Percentiles rank a stretch among this genome's conserved stretches.
These are phyloP conservation scores for Cynopterus sphinx DNA, from an alignment of 2,797 vertebrate species.

Conservation along the genomic window DNA sequence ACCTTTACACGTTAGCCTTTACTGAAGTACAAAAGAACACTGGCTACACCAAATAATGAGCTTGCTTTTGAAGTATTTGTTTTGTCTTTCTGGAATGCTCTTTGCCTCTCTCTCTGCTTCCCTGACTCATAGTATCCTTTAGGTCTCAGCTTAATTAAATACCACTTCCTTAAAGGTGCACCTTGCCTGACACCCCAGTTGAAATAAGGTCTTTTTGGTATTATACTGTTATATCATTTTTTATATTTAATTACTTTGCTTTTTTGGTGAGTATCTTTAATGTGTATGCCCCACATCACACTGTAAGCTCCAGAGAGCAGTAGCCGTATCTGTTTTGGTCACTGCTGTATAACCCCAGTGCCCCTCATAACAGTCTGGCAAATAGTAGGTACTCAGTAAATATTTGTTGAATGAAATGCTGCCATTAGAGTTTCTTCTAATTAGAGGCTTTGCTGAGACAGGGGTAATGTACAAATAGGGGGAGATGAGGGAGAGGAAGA, in stretches of 20 bases:
- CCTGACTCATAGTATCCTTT: neutral
- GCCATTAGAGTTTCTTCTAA: neutral
- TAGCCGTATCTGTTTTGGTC: neutral
- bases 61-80: slow-evolving; percentile 44
- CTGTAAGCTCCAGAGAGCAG: neutral
- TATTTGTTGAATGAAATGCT: slow-evolving; percentile 17
- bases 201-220: neutral
- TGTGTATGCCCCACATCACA: neutral
- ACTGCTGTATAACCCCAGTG: neutral
- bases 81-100: slow-evolving; percentile 46
- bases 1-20: slow-evolving; percentile 30
- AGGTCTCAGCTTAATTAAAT: slow-evolving; percentile 23
- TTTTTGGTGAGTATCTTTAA: neutral
- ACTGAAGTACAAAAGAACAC: neutral
- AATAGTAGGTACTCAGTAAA: neutral
- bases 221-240: neutral
- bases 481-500: neutral
- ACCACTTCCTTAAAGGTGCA: neutral
- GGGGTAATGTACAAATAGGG: neutral
- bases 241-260: slow-evolving; percentile 34
- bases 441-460: slow-evolving; percentile 31
- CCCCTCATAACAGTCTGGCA: neutral
- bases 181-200: neutral
- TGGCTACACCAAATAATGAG: slow-evolving; percentile 7
- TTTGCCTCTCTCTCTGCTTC: neutral